Evolutionary conservation across 2,113 vertebrate genomes (phyloP).

Genomic region (Triplophysa dalaica): DNA sequence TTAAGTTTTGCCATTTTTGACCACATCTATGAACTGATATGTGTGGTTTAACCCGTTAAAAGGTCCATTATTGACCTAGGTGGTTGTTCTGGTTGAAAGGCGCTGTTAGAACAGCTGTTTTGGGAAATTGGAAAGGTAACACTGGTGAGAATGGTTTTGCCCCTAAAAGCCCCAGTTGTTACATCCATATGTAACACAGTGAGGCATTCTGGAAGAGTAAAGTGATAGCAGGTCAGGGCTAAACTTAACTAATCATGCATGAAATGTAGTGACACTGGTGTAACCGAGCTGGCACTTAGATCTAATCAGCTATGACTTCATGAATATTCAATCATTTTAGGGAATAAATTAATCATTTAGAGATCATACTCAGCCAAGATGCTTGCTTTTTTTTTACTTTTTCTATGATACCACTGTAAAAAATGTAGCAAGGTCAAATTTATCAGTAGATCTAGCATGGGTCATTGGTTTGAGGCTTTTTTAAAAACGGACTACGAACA

Average conservation of each 20-base stretch:
- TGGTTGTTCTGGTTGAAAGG: background rate
- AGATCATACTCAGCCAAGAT: background rate
- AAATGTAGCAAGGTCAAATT: background rate
- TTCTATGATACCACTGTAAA: background rate
- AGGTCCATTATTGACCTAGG: background rate
- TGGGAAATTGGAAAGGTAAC: background rate
- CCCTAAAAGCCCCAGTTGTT: background rate
- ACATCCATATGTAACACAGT: background rate
- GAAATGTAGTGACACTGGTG: background rate
- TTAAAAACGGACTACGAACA: too few relatives aligned
- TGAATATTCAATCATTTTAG: background rate
- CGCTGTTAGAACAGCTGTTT: background rate
- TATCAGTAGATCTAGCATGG: too few relatives aligned
- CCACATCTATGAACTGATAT: background rate
- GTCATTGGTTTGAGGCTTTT: too few relatives aligned
- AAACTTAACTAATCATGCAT: background rate
- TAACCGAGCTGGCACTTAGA: background rate
- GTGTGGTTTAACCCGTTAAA: slow-evolving; percentile 1
- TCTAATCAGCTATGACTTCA: slow-evolving; percentile 10
- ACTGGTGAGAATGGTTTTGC: slow-evolving; percentile 2
- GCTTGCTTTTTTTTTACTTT: background rate
- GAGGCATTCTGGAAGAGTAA: background rate
- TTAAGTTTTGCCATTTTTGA: background rate
- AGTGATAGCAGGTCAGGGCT: background rate
- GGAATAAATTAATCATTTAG: background rate